Evolutionary conservation across 2,888 invertebrate species (phyloP), one percentile per base, ranked within the genome.

Genomic region (Serripes groenlandicus): DNA sequence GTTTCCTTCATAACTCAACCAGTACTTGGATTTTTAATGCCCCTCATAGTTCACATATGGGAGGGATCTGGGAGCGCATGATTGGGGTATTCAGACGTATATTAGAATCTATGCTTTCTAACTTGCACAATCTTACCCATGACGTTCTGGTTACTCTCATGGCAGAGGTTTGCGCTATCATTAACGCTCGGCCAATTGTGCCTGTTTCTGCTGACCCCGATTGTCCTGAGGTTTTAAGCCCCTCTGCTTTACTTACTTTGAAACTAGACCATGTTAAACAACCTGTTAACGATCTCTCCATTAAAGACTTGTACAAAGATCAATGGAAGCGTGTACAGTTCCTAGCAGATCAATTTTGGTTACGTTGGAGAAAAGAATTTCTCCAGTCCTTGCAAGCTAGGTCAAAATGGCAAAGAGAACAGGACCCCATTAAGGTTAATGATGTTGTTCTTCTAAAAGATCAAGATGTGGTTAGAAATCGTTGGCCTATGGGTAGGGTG

Each of bases 21-120:
- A 68, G 68, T 64, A 30, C 60, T 34, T 87, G 83, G 87, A 35
- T 83, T 5, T 87, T 87, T 52, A 87, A 87, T 64, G 54, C 80
- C 9, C 86, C 83, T 1, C 78, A 85, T 56, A 75, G 85, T 37
- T 87, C 87, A 26, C 85, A 85, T 34, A 76, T 87, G 69, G 83
- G 86, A 18, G 82, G 82, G 0, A 64, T 56, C 23, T 88, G 88
- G 82, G 84, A 84, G 58, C 72, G 82, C 0, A 78, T 88, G 77
- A 88, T 88, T 21, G 86, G 84, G 0, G 52, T 86, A 23, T 66
- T 81, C 0, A 68, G 81, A 15, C 64, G 86, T 2, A 75, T 88
- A 21, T 62, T 88, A 7, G 77, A 86, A 15, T 79, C 84, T 2
- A 80, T 85, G 84, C 60, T 88, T 7, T 32, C 37, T 15, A 54